Base-by-base conservation (phyloP, 1,140 invertebrate genomes). In the Meloidogyne exigua region DNA sequence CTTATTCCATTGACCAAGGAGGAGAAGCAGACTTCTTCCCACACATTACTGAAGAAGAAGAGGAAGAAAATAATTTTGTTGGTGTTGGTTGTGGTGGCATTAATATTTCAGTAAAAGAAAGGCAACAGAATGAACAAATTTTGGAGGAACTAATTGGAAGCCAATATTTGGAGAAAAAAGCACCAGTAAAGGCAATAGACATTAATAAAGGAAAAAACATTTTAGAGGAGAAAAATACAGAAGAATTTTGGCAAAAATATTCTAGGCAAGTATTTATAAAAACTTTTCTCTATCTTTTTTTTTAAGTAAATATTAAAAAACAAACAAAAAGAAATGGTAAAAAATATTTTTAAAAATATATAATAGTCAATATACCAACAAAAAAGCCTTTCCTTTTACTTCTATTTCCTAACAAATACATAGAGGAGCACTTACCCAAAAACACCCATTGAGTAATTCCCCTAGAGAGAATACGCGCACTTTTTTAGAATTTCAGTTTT, bases 71-170 rank as follows among this genome's bases (percentile, higher is more conserved):
- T 12, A 12, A 57, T 57, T n/a, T n/a, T 57, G 7, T 57, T 57
- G 18, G 49, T 57, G 10, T 18, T 57, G n/a, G 49, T 57, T 4
- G 49, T 57, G 10, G 49, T 57, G n/a, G 49, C 21, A 57, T 3
- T 57, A 57, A 57, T 57, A 57, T 57, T 57, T 57, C 21, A 9
- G 7, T 57, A 39, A 28, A 28, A 21, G 32, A 71, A 42, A 42
- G 62, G 13, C 39, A 71, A 44, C 44, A 71, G 49, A 71, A 32
- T 25, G 26, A 70, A 57, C 68, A 71, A 71, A 71, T 28, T 18
- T 44, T 69, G 11, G 25, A 32, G 13, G 23, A 57, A 57, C 49
- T 57, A 57, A 57, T 57, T 57, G 49, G 9, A 57, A 57, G 18
- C 49, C 49, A 57, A 57, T 57, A 57, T 57, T 57, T n/a, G 18